A percentile compares a stretch with the other conserved stretches of the same genome.
phyloP scores from a whole-genome alignment of 2,797 vertebrate species.

The Stomatorhinus walkeri region DNA sequence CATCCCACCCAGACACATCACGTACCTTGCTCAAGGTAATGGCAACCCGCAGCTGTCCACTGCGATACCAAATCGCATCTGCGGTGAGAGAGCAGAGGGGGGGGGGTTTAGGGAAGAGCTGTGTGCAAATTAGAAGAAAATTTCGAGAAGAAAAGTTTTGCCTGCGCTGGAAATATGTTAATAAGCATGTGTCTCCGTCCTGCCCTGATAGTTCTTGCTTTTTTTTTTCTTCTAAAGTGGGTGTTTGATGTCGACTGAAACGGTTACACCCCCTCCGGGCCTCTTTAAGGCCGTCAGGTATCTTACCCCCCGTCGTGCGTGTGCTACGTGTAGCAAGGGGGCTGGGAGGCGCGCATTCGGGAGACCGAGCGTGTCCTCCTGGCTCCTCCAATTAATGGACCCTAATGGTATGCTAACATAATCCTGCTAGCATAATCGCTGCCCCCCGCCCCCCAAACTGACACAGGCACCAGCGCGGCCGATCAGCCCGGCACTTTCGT shows the following conservation, averaged over 20 bases:
- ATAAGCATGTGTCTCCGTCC: not conserved
- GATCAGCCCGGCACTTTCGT: constrained; percentile 36
- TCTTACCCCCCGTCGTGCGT: constrained; percentile 18
- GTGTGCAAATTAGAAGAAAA: not conserved
- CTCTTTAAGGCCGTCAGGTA: not conserved
- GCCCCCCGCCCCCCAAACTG: constrained; percentile 23
- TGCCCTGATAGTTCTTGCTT: not conserved
- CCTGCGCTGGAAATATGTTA: not conserved
- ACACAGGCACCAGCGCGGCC: constrained; percentile 25
- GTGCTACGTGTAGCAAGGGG: constrained; percentile 25
- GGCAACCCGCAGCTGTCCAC: not conserved
- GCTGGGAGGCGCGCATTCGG: constrained; percentile 38
- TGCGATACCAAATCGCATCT: not conserved
- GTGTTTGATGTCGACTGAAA: constrained; percentile 4
- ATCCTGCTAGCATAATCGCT: constrained; percentile 29
- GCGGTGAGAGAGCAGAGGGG: not conserved
- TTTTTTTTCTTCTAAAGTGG: not conserved
- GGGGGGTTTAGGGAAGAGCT: too few species aligned
- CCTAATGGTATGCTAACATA: constrained; percentile 55
- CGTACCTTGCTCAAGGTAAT: not conserved
- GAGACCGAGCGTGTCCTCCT: constrained; percentile 43
- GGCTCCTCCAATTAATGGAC: constrained; percentile 36
- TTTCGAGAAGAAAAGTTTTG: not conserved
- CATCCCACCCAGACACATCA: not conserved
- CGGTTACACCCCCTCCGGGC: not conserved